phyloP scores from a whole-genome alignment of 2,113 vertebrate species.

The Eurystomus gularis region DNA sequence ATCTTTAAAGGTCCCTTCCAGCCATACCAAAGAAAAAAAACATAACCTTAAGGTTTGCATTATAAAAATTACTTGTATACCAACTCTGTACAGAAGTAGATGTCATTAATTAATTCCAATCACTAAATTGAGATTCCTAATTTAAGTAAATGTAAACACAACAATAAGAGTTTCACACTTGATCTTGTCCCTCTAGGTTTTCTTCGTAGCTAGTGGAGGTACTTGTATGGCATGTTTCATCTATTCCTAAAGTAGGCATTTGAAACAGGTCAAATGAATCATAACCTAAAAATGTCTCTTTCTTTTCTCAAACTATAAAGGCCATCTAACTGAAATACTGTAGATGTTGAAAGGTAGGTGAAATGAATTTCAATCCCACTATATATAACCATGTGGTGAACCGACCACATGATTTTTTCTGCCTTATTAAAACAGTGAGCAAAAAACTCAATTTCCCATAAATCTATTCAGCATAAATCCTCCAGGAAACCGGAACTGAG shows the following conservation, averaged over 20 bases:
- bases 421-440: too few relatives aligned
- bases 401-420: too few relatives aligned
- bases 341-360: neutral
- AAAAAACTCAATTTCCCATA: too few relatives aligned
- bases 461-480: too few relatives aligned
- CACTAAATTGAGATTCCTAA: neutral
- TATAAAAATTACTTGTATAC: neutral
- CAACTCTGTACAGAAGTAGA: neutral
- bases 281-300: neutral
- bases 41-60: neutral
- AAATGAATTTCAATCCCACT: neutral
- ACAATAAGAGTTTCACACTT: neutral
- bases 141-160: neutral
- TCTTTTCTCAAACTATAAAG: neutral
- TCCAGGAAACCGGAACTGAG: too few relatives aligned
- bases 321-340: neutral
- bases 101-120: neutral
- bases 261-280: neutral
- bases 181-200: neutral
- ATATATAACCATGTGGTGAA: too few relatives aligned
- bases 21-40: neutral
- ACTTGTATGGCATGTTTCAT: neutral
- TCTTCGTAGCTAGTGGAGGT: neutral
- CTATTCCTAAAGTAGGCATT: neutral
- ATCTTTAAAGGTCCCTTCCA: neutral